Percentiles rank a stretch among this genome's conserved stretches.
These are phyloP conservation scores for Spinus pinus DNA, from an alignment of 2,797 vertebrate genomes.

Conservation along the genomic window DNA sequence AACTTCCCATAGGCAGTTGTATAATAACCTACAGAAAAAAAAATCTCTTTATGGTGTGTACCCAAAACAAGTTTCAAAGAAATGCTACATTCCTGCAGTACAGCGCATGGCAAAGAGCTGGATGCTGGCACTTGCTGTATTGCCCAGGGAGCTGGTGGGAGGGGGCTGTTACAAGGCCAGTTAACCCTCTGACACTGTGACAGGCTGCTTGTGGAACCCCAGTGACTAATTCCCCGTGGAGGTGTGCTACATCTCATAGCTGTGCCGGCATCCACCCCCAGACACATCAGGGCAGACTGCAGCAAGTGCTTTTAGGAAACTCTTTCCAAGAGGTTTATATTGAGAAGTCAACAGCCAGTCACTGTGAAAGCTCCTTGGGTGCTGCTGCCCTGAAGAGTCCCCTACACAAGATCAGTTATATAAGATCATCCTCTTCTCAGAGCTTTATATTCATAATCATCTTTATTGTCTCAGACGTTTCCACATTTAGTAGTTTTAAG, in stretches of 20 bases:
- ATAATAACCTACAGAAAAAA: neutral
- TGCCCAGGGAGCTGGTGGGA: neutral
- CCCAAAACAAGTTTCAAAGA: neutral
- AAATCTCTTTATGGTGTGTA: neutral
- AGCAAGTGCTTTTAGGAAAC: neutral
- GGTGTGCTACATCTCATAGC: neutral
- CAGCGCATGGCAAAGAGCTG: neutral
- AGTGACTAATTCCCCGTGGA: neutral
- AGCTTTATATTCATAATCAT: neutral
- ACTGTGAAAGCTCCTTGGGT: neutral
- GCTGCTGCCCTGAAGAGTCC: neutral
- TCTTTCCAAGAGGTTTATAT: neutral
- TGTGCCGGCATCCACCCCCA: neutral
- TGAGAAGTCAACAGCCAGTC: neutral
- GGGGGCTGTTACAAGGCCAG: neutral
- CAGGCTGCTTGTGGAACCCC: neutral
- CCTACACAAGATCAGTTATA: neutral
- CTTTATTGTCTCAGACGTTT: neutral
- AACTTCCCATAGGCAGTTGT: neutral
- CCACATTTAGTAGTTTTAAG: neutral
- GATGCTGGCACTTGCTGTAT: rapidly evolving
- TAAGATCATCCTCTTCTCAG: neutral
- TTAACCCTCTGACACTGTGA: rapidly evolving
- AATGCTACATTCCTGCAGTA: rapidly evolving
- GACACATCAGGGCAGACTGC: neutral